These are phyloP conservation scores for Pararge aegeria DNA, from an alignment of 1,140 invertebrate genomes.

Conservation along the genomic window DNA sequence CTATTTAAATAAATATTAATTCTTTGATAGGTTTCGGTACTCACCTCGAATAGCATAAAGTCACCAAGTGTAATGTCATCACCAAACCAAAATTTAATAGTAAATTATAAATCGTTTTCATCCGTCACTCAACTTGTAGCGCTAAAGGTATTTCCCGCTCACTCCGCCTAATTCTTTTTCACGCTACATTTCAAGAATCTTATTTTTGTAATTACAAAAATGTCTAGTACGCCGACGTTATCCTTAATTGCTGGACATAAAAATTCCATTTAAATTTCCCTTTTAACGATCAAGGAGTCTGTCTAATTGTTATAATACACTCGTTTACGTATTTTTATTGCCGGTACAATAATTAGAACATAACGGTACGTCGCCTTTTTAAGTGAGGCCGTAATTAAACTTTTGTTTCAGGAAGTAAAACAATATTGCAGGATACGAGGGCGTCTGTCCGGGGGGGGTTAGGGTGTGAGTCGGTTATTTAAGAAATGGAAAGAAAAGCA, in stretches of 20 bases:
- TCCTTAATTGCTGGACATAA: conserved; percentile 80
- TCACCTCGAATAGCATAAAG: too few species aligned
- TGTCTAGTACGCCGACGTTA: conserved; percentile 78
- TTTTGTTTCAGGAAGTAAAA: conserved; percentile 61
- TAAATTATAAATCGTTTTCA: conserved; percentile 35
- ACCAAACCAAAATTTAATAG: too few species aligned
- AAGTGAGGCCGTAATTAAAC: conserved; percentile 67
- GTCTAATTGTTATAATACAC: conserved; percentile 79
- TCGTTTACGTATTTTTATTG: conserved; percentile 80
- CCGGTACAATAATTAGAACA: conserved; percentile 77
- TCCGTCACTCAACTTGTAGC: conserved; percentile 56
- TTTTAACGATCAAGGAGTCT: conserved; percentile 77
- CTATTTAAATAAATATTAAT: too few species aligned
- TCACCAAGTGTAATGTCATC: too few species aligned
- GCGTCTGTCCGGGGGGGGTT: conserved; percentile 23
- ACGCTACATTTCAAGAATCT: conserved; percentile 79
- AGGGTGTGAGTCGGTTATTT: conserved; percentile 53
- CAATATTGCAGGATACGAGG: conserved; percentile 51
- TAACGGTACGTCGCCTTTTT: conserved; percentile 68
- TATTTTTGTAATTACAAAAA: conserved; percentile 80
- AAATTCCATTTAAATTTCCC: conserved; percentile 80
- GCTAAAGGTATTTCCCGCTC: conserved; percentile 67
- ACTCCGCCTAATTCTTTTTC: conserved; percentile 76
- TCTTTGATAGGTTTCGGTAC: too few species aligned
- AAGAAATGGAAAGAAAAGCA: conserved; percentile 71